Evolutionary conservation across 2,797 vertebrate species (phyloP), one percentile per base, ranked within the genome.

Genomic region (Denticeps clupeoides): DNA sequence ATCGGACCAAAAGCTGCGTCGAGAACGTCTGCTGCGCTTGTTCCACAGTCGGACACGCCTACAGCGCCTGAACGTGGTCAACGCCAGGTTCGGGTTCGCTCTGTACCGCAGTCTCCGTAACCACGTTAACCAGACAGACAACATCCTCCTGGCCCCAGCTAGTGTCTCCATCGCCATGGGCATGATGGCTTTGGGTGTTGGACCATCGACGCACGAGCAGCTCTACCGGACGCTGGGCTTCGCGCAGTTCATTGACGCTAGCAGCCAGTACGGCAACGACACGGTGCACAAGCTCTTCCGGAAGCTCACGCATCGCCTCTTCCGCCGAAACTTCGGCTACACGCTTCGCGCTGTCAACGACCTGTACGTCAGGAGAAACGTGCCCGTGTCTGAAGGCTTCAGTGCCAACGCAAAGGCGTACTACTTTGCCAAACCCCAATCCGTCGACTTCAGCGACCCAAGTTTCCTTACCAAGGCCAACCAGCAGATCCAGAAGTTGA

Each of bases 151-250:
- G 16, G 92, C 95, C 1, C 95, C 95, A 0, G 89, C 88, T 4
- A 93, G 94, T 16, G 91, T 99, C 64, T 98, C 95, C 26, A 89
- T 89, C 0, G 90, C 90, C 4, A 88, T 99, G 92, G 90, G 85
- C 16, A 96, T 96, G 90, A 78, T 97, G 67, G 89, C 89, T 45
- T 63, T 99, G 26, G 93, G 89, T 1, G 72, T 88, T 1, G 83
- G 74, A 25, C 73, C 76, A 1, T 61, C 68, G 18, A 87, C 89
- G 5, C 87, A 88, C 0, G 60, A 78, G 10, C 87, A 97, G 65
- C 80, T 99, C 22, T 83, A 88, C 56, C 69, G 78, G 2, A 68
- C 75, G 16, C 60, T 94, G 41, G 89, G 91, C 32, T 97, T 97
- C 21, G 64, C 77, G 0, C 87, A 92, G 4, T 96, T 99, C 23